phyloP scores from a whole-genome alignment of 23 tunicate genomes.

The Ascidia mentula region DNA sequence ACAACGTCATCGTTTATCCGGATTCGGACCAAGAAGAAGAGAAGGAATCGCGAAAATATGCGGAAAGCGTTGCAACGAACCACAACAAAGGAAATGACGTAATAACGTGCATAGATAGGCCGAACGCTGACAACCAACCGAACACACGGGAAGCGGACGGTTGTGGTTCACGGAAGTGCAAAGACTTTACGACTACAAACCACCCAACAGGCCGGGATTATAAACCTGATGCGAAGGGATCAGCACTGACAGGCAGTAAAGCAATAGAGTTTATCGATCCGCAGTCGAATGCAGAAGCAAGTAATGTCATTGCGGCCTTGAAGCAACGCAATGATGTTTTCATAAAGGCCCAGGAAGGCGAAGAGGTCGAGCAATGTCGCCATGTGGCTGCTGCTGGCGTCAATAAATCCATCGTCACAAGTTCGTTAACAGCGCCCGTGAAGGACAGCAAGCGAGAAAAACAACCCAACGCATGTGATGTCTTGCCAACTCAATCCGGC shows the following conservation, averaged over 20 bases:
- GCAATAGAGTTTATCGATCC: background rate
- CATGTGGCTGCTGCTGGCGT: background rate
- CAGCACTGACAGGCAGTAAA: background rate
- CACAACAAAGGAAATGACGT: background rate
- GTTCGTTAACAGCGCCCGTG: background rate
- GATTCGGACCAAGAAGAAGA: conserved; percentile 42
- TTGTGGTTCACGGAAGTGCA: background rate
- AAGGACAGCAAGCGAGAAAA: background rate
- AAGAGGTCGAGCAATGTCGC: background rate
- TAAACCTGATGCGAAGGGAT: conserved; percentile 1
- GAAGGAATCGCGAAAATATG: too few relatives aligned
- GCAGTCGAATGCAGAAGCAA: background rate
- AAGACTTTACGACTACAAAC: background rate
- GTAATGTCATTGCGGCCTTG: background rate
- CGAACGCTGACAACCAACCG: too few relatives aligned
- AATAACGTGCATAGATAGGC: background rate
- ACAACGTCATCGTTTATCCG: conserved; percentile 31
- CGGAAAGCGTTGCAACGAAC: background rate
- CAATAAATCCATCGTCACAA: conserved; percentile 7
- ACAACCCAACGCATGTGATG: background rate
- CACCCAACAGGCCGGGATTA: background rate
- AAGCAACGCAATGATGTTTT: background rate
- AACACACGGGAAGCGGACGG: too few relatives aligned
- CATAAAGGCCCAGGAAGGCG: background rate
- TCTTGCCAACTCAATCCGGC: background rate